Evolutionary conservation across 2,888 invertebrate genomes (phyloP).

Genomic region (Eumerus sabulonum): DNA sequence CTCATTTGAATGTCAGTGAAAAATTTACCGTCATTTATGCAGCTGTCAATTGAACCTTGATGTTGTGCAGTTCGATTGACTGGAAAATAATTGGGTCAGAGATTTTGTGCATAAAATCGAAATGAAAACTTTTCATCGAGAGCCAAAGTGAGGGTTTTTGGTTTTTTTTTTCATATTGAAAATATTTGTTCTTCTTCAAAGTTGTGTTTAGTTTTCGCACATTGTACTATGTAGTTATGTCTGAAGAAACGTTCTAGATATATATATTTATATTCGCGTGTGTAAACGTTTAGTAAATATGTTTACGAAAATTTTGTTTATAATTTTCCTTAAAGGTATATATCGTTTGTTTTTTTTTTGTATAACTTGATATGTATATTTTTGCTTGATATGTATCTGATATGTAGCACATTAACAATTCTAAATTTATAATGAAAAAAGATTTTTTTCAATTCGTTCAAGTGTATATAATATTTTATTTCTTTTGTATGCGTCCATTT

Average conservation of each 20-base stretch:
- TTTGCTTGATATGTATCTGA: conserved; percentile 61
- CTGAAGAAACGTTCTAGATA: conserved; percentile 44
- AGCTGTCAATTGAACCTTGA: conserved; percentile 33
- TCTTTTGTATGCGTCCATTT: conserved; percentile 42
- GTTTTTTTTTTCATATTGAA: too few species aligned
- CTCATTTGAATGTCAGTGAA: conserved; percentile 49
- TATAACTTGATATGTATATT: conserved; percentile 60
- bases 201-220: conserved; percentile 39
- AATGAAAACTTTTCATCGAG: conserved; percentile 37
- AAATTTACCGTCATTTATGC: conserved; percentile 23
- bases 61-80: conserved; percentile 31
- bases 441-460: conserved; percentile 18
- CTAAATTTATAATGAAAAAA: conserved; percentile 21
- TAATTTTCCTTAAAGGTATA: conserved; percentile 25
- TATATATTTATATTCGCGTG: too few species aligned
- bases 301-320: neutral
- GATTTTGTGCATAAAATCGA: conserved; percentile 16
- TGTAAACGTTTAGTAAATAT: conserved; percentile 35
- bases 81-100: conserved; percentile 48
- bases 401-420: conserved; percentile 49
- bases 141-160: conserved; percentile 22
- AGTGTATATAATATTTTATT: conserved; percentile 1
- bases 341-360: conserved; percentile 24
- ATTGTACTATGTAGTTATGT: conserved; percentile 37
- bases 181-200: neutral